A percentile compares a stretch with the other conserved stretches of the same genome.
Evolutionary conservation across 1,140 invertebrate genomes (phyloP).

Genomic region (Piezodorus guildinii): DNA sequence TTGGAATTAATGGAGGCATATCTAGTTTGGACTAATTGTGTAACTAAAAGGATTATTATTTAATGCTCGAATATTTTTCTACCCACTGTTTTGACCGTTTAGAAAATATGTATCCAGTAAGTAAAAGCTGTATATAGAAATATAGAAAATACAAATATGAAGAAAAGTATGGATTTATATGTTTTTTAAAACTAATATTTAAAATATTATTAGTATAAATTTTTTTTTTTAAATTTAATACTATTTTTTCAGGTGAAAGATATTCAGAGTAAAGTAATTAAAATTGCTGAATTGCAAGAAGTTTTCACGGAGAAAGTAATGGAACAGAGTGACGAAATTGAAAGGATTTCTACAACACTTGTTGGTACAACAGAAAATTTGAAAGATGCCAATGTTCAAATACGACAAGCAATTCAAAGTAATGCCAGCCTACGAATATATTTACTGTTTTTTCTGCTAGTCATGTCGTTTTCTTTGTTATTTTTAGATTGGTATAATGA

Average conservation of each 20-base stretch:
- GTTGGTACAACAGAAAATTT: slow-evolving; percentile 90
- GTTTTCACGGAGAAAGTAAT: slow-evolving; percentile 96
- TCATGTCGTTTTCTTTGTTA: slow-evolving; percentile 88
- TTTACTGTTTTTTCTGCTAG: slow-evolving; percentile 88
- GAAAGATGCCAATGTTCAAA: slow-evolving; percentile 91
- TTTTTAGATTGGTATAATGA: slow-evolving; percentile 97
- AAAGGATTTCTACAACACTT: slow-evolving; percentile 73
- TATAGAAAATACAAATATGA: too few species aligned
- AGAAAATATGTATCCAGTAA: too few species aligned
- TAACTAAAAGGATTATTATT: too few species aligned
- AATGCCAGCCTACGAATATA: slow-evolving; percentile 89
- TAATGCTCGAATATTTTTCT: too few species aligned
- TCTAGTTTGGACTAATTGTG: too few species aligned
- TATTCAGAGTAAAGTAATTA: slow-evolving; percentile 84
- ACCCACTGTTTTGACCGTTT: too few species aligned
- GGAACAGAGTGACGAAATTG: slow-evolving; percentile 87
- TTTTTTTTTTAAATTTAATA: too few species aligned
- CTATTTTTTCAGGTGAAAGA: slow-evolving; percentile 62
- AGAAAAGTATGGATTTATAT: too few species aligned
- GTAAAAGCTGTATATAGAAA: too few species aligned
- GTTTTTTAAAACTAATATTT: too few species aligned
- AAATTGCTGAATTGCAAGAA: slow-evolving; percentile 92
- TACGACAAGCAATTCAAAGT: slow-evolving; percentile 88
- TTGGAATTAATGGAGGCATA: too few species aligned
- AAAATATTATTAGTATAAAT: too few species aligned